phyloP scores from a whole-genome alignment of 2,113 vertebrate species.

The Actenoides hombroni region DNA sequence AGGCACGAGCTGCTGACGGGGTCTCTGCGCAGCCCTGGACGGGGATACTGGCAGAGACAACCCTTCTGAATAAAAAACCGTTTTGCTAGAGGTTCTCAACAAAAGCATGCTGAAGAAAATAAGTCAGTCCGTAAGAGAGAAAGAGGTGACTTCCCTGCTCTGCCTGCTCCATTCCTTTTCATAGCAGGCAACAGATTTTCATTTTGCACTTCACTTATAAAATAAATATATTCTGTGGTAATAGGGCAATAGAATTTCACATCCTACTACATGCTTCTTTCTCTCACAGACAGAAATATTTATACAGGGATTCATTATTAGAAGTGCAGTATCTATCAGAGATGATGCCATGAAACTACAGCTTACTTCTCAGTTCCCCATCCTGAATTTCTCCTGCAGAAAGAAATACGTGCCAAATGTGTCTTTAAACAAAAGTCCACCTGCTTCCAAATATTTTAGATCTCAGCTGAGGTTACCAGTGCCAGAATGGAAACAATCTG shows the following conservation, averaged over 20 bases:
- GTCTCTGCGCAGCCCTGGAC: not conserved
- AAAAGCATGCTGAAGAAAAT: not conserved
- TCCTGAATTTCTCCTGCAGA: not conserved
- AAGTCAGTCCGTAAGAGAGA: not conserved
- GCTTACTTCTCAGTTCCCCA: not conserved
- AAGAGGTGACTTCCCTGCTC: not conserved
- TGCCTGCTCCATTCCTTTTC: not conserved
- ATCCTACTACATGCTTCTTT: not conserved
- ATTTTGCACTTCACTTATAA: not conserved
- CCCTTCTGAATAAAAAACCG: not conserved
- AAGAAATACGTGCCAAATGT: not conserved
- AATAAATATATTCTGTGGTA: not conserved
- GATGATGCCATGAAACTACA: not conserved
- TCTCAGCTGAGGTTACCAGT: not conserved
- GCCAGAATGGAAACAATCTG: not conserved
- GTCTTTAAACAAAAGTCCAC: not conserved
- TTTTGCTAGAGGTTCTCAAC: not conserved
- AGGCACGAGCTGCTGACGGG: not conserved
- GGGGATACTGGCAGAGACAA: rapidly evolving
- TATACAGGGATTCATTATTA: not conserved
- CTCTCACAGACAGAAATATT: not conserved
- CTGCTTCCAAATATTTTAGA: not conserved
- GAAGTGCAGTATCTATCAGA: not conserved
- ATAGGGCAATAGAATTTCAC: not conserved
- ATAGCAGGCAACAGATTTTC: not conserved